Evolutionary conservation across 2,113 vertebrate genomes (phyloP).

Genomic region (Platanista minor): DNA sequence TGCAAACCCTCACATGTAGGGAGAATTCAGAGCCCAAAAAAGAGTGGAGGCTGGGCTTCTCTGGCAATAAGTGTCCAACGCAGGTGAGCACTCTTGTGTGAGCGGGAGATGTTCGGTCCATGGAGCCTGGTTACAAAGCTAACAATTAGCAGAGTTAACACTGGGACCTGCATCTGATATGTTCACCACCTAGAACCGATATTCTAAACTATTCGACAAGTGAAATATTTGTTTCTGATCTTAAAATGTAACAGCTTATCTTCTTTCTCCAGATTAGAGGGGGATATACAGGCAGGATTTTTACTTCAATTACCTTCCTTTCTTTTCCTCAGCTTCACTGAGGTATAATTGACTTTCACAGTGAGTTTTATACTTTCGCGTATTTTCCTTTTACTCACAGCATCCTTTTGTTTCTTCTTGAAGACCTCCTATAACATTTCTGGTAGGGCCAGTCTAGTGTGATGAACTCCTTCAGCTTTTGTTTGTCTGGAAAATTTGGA

Average conservation of each 20-base stretch:
- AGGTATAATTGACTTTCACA: not conserved
- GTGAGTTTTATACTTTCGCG: not conserved
- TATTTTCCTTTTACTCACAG: not conserved
- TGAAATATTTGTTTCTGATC: not conserved
- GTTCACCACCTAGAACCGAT: not conserved
- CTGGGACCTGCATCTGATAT: accelerated
- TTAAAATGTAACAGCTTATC: too few relatives aligned
- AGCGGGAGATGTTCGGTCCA: not conserved
- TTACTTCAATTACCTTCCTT: not conserved
- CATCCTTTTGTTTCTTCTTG: not conserved
- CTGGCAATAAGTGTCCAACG: accelerated
- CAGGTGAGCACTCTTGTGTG: too few relatives aligned
- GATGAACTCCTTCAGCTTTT: not conserved
- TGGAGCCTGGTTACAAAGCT: accelerated
- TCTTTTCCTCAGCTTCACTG: not conserved
- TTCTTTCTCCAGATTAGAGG: not conserved
- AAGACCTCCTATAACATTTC: not conserved
- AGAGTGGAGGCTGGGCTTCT: accelerated
- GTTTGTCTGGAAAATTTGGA: not conserved
- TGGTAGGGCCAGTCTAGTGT: accelerated
- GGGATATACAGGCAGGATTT: accelerated
- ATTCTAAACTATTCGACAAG: accelerated
- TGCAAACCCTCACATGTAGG: accelerated
- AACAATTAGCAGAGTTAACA: not conserved
- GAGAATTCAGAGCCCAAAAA: too few relatives aligned